Base-by-base conservation (phyloP, 2,888 invertebrate genomes). In the Mesochorus sp. region DNA sequence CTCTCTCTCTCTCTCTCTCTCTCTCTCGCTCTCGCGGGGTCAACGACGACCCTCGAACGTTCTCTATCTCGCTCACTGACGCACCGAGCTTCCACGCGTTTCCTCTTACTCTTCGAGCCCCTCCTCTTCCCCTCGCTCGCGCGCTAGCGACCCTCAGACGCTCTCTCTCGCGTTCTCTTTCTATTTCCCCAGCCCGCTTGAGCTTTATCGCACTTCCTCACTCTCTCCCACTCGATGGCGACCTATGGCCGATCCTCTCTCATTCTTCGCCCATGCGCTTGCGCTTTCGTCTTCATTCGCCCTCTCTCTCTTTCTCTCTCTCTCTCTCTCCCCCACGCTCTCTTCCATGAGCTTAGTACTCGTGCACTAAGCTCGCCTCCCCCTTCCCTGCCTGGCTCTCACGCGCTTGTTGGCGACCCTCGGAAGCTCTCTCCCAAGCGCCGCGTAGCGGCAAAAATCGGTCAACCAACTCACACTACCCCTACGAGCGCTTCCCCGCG, bases 401-500 rank as follows among this genome's bases (percentile, higher is more conserved):
- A n/a, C n/a, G n/a, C n/a, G n/a, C n/a, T n/a, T n/a, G 64, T 14
- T 66, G 14, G 37, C 59, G 59, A 74, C 47, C 74, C 66, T 28
- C 59, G 12, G n/a, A 47, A 26, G 39, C 26, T 39, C 17, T 14
- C n/a, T n/a, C n/a, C 1, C 28, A 19, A 57, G 26, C 49, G 74
- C 49, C 57, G 12, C 39, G 47, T 49, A 49, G 37, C 74, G 64
- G 8, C 55, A 8, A 51, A n/a, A 31, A 44, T 2, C n/a, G 6
- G 14, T 12, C 1, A 61, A 51, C 39, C 26, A 37, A 34, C 24
- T 12, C 21, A 14, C 31, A 28, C 24, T 28, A 49, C 12, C 39
- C 34, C 70, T 24, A 61, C 21, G 39, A 10, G 12, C 8, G 14
- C 8, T 8, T 12, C 64, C 37, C 44, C 31, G 61, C 62, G 57